These are phyloP conservation scores for Drosophila repleta DNA, from an alignment of 1,140 invertebrate species.

Conservation along the genomic window DNA sequence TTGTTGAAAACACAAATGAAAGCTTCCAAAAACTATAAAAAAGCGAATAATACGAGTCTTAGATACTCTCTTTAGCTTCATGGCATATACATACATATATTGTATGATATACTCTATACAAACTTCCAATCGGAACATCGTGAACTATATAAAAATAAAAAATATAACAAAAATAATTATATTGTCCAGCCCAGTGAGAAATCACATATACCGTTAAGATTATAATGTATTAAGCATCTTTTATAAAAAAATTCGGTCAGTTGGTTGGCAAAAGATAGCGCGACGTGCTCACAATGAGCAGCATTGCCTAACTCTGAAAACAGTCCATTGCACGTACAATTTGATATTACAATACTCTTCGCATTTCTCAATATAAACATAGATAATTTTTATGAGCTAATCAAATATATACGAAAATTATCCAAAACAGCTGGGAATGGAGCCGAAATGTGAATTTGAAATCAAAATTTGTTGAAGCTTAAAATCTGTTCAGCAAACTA, in stretches of 20 bases:
- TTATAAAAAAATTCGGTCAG: conserved; percentile 6
- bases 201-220: neutral
- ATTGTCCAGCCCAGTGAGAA: too few relatives aligned
- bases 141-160: too few relatives aligned
- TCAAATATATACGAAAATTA: neutral
- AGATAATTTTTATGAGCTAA: neutral
- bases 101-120: too few relatives aligned
- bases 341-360: conserved; percentile 6
- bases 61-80: neutral
- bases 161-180: neutral
- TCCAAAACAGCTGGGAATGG: neutral
- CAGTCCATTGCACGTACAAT: conserved; percentile 14
- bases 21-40: neutral
- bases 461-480: too few relatives aligned
- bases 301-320: neutral
- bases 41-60: neutral
- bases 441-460: neutral
- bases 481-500: too few relatives aligned
- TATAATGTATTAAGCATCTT: neutral
- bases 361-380: conserved; percentile 9
- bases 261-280: conserved; percentile 1
- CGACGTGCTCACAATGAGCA: conserved; percentile 4
- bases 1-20: conserved; percentile 1
- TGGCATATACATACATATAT: too few relatives aligned
- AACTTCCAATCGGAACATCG: too few relatives aligned